Percentiles rank a stretch among this genome's conserved stretches.
Evolutionary conservation across 2,888 invertebrate genomes (phyloP).

Genomic region (Eristalis tenax): DNA sequence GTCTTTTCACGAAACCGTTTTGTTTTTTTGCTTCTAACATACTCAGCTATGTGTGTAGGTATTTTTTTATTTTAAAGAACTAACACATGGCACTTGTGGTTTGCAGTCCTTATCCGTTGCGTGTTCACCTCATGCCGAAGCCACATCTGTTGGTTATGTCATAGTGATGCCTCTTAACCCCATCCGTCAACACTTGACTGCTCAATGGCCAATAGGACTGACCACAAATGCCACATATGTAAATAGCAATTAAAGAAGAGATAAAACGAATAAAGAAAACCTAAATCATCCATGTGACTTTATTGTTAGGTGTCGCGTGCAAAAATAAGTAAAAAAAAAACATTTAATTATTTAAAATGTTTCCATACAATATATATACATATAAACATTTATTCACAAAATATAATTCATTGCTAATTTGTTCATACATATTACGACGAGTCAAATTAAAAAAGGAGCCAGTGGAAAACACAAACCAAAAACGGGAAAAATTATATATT

Average conservation of each 20-base stretch:
- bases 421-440: constrained; percentile 18
- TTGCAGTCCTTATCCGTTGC: neutral
- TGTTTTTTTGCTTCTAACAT: neutral
- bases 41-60: neutral
- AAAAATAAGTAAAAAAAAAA: constrained; percentile 14
- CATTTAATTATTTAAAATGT: constrained; percentile 48
- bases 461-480: neutral
- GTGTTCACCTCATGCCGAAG: too few relatives aligned
- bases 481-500: neutral
- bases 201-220: constrained; percentile 6
- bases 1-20: too few relatives aligned
- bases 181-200: neutral
- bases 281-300: constrained; percentile 16
- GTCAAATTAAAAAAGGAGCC: constrained; percentile 12
- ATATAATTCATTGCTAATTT: constrained; percentile 44
- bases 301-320: constrained; percentile 42
- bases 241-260: constrained; percentile 32
- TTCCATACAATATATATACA: constrained; percentile 44
- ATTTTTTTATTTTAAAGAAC: neutral
- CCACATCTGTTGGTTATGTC: neutral
- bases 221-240: constrained; percentile 37
- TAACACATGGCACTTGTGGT: neutral
- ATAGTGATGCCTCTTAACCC: neutral
- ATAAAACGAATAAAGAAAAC: neutral
- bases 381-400: constrained; percentile 45